These are phyloP conservation scores for Tenthredo amoena DNA, from an alignment of 2,888 invertebrate species.

Conservation along the genomic window DNA sequence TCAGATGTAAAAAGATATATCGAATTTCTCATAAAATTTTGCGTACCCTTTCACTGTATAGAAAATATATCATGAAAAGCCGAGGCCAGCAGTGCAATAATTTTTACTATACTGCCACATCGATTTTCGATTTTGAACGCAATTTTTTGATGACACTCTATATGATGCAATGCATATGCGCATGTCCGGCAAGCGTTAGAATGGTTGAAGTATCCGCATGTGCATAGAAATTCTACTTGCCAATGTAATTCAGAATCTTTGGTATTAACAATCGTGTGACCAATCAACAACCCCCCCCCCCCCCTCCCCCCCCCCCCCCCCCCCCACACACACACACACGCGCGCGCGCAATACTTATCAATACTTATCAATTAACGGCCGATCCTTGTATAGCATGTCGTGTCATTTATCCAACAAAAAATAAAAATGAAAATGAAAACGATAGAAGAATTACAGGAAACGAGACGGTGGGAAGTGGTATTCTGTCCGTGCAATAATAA, in stretches of 20 bases:
- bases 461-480: neutral
- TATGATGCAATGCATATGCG: too few species aligned
- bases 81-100: neutral
- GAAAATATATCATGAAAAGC: neutral
- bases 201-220: neutral
- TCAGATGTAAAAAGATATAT: neutral
- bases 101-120: neutral
- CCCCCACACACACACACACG: too few species aligned
- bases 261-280: conserved; percentile 6
- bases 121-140: neutral
- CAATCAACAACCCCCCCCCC: too few species aligned
- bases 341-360: neutral
- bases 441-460: neutral
- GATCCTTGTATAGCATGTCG: conserved; percentile 25
- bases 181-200: neutral
- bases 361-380: conserved; percentile 50
- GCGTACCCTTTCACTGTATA: neutral
- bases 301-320: neutral
- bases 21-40: neutral
- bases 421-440: neutral
- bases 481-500: neutral
- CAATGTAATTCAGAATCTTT: neutral
- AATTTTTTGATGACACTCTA: neutral
- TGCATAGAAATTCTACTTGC: neutral
- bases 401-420: neutral